Evolutionary conservation across 2,888 invertebrate species (phyloP).

Genomic region (Yponomeuta evonymella): DNA sequence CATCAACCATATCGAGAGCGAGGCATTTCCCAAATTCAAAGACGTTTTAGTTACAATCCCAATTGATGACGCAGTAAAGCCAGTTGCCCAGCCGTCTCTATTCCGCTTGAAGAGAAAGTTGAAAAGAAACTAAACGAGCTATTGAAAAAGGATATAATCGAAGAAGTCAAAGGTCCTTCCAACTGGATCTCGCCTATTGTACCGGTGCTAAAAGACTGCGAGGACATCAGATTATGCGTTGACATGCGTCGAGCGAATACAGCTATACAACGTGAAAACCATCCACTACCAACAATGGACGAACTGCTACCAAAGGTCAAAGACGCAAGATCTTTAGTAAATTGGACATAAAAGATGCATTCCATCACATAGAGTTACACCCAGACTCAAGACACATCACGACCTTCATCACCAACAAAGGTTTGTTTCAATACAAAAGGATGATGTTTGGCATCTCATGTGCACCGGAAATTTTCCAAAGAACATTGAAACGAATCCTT

Average conservation of each 20-base stretch:
- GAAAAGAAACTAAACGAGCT: conserved; percentile 24
- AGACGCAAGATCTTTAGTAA: conserved; percentile 21
- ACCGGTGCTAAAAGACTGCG: conserved; percentile 14
- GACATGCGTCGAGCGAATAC: conserved; percentile 34
- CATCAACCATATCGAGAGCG: not conserved
- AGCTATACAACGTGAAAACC: conserved; percentile 29
- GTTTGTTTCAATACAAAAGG: conserved; percentile 37
- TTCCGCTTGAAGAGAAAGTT: not conserved
- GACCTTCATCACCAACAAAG: conserved; percentile 39
- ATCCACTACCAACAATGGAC: conserved; percentile 27
- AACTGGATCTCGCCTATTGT: too few relatives aligned
- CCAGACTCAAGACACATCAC: conserved; percentile 36
- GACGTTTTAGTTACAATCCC: conserved; percentile 25
- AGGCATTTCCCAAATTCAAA: conserved; percentile 21
- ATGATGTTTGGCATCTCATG: conserved; percentile 42
- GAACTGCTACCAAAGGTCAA: conserved; percentile 20
- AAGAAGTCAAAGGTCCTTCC: conserved; percentile 25
- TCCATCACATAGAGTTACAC: conserved; percentile 34
- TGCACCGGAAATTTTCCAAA: conserved; percentile 28
- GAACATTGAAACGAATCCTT: conserved; percentile 25
- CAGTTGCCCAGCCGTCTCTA: conserved; percentile 34
- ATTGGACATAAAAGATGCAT: conserved; percentile 21
- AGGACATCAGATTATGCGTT: conserved; percentile 22
- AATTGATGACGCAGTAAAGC: conserved; percentile 29
- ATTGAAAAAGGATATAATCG: conserved; percentile 33